A percentile compares a stretch with the other conserved stretches of the same genome.
These are phyloP conservation scores for Tamandua tetradactyla DNA, from an alignment of 2,797 vertebrate species.

Conservation along the genomic window DNA sequence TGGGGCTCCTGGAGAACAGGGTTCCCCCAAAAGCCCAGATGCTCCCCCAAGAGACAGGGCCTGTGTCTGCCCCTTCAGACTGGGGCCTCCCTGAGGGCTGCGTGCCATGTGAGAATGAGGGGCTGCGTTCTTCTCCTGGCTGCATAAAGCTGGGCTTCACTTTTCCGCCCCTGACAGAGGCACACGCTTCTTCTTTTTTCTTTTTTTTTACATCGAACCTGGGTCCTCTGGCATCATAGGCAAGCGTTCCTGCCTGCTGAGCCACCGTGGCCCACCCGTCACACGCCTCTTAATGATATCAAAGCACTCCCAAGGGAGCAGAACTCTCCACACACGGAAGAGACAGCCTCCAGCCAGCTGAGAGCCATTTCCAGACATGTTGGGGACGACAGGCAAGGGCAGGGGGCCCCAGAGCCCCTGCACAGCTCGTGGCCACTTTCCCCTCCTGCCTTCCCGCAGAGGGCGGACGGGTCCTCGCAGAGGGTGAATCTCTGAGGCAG, in stretches of 20 bases:
- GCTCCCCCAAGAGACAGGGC: rapidly evolving
- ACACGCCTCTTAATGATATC: background rate
- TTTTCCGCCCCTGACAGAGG: background rate
- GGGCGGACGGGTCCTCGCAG: background rate
- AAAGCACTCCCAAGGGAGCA: background rate
- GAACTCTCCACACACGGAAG: background rate
- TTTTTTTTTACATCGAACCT: too few relatives aligned
- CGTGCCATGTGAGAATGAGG: background rate
- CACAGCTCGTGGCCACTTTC: background rate
- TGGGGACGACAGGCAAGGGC: background rate
- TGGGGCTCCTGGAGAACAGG: background rate
- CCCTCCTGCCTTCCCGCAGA: background rate
- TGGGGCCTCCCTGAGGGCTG: background rate
- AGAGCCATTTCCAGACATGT: background rate
- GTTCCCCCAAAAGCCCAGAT: background rate
- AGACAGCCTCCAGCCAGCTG: background rate
- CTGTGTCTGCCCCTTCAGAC: background rate
- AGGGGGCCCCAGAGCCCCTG: background rate
- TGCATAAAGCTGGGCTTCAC: background rate
- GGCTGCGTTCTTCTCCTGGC: background rate
- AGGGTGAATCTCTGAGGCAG: background rate
- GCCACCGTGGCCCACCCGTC: too few relatives aligned
- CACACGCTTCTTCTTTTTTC: too few relatives aligned
- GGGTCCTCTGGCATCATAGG: too few relatives aligned
- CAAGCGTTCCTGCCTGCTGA: too few relatives aligned